Base-by-base conservation (phyloP, 2,113 vertebrate genomes). In the Bufo bufo region DNA sequence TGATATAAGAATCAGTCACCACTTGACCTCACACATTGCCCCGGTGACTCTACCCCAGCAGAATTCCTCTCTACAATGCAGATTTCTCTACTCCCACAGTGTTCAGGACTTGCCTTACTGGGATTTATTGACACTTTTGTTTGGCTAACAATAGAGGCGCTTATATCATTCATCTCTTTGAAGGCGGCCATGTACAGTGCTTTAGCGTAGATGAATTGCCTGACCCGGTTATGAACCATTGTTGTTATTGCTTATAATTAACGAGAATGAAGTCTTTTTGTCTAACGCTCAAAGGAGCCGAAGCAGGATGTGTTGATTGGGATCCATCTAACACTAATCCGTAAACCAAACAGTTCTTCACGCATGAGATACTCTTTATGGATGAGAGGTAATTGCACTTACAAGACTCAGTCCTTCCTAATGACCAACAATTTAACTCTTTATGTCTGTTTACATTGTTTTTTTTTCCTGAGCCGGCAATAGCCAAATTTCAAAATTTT, bases 171-270 rank as follows among this genome's bases (percentile, higher is more conserved):
- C 71, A 88, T 84, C 80, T 88, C 87, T 83, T 88, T 84, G 80
- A 88, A 88, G 80, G 69, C 80, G 75, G 56, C 58, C 56, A 77
- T 77, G 80, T 82, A 88, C 80, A 77, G 80, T 77, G 69, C 69
- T 88, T 43, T 87, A 88, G 77, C 58, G 52, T 45, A 83, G 87
- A 88, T 88, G 80, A 77, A 88, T 83, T 88, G 80, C 58, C 80
- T 84, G 87, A 88, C 87, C 87, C 17, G 87, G 69, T 88, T 88
- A 88, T 88, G 80, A 88, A 88, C 80, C 87, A 88, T 88, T 88
- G 87, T 88, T 83, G 80, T 88, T 77, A 83, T 88, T 77, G 69
- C 72, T 83, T 84, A 83, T 88, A 88, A 88, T 88, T 88, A 88
- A 88, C 23, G 81, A 88, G 87, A 84, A 83, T 88, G 80, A 88